These are phyloP conservation scores for Anthopleura xanthogrammica DNA, from an alignment of 92 coral and sea anemone species.

Conservation along the genomic window DNA sequence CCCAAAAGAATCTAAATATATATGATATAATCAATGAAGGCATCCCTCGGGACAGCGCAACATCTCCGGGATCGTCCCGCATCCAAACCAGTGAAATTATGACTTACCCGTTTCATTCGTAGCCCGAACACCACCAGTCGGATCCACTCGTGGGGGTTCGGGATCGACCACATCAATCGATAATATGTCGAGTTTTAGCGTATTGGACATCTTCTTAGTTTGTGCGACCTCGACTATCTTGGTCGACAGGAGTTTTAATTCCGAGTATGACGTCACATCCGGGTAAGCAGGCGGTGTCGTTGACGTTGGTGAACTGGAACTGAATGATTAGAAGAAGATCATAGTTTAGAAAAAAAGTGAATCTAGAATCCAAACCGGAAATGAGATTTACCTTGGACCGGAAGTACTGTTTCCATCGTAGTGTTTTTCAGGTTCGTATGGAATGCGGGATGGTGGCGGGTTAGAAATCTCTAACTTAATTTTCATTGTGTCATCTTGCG, in stretches of 20 bases:
- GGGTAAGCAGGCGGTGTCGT: conserved; percentile 38
- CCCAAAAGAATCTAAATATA: background rate
- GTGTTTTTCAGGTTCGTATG: conserved; percentile 58
- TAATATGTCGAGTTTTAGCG: conserved; percentile 61
- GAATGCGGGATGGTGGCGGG: conserved; percentile 56
- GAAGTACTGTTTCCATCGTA: conserved; percentile 12
- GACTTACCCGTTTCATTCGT: conserved; percentile 72
- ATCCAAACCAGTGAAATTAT: background rate
- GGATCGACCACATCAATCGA: conserved; percentile 79
- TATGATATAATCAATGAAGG: too few species aligned
- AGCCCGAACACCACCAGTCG: conserved; percentile 78
- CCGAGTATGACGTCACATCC: conserved; percentile 53
- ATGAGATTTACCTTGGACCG: background rate
- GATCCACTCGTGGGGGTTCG: conserved; percentile 68
- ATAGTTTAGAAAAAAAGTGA: background rate
- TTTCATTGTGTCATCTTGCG: conserved; percentile 56
- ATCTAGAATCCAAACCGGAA: background rate
- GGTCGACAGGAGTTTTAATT: conserved; percentile 58
- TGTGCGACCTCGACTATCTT: conserved; percentile 74
- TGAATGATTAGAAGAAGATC: background rate
- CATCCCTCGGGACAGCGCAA: too few species aligned
- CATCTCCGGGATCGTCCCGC: background rate
- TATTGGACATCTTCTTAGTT: conserved; percentile 63
- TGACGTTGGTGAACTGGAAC: conserved; percentile 23
- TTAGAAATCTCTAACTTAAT: conserved; percentile 65